Conservation (phyloP, 1,140 invertebrate genomes). For the Hetaerina americana region DNA sequence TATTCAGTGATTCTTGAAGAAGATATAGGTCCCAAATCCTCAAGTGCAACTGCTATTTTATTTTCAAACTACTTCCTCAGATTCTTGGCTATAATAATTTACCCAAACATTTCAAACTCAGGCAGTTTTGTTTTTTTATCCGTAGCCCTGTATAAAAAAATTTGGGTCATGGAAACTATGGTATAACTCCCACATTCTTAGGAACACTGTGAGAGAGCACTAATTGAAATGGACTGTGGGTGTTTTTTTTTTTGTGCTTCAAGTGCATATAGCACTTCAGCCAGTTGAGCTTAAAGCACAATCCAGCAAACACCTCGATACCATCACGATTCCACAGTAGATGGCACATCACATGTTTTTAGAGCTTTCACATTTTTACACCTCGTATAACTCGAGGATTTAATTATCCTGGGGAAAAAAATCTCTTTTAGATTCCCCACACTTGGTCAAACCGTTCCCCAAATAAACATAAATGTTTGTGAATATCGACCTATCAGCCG, state of each 20-base stretch:
- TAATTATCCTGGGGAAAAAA: too few species aligned
- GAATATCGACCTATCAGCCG: not conserved
- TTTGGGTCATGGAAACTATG: too few species aligned
- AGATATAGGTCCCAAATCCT: too few species aligned
- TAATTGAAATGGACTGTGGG: not conserved
- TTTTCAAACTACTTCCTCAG: too few species aligned
- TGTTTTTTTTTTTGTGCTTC: not conserved
- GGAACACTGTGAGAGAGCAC: not conserved
- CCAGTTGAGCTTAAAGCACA: not conserved
- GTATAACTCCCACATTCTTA: too few species aligned
- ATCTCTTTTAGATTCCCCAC: not conserved
- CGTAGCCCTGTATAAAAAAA: too few species aligned
- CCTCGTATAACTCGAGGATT: too few species aligned
- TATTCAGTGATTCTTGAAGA: too few species aligned
- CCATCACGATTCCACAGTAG: not conserved
- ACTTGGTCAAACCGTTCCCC: not conserved
- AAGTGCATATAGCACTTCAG: not conserved
- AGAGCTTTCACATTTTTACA: not conserved
- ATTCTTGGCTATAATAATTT: too few species aligned
- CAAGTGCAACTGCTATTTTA: too few species aligned
- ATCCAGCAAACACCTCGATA: not conserved
- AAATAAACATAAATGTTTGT: not conserved
- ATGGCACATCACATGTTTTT: not conserved
- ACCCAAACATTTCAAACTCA: too few species aligned
- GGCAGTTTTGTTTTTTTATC: too few species aligned